These are phyloP conservation scores for Cheiracanthium punctorium DNA, from an alignment of 2,888 invertebrate genomes.

Conservation along the genomic window DNA sequence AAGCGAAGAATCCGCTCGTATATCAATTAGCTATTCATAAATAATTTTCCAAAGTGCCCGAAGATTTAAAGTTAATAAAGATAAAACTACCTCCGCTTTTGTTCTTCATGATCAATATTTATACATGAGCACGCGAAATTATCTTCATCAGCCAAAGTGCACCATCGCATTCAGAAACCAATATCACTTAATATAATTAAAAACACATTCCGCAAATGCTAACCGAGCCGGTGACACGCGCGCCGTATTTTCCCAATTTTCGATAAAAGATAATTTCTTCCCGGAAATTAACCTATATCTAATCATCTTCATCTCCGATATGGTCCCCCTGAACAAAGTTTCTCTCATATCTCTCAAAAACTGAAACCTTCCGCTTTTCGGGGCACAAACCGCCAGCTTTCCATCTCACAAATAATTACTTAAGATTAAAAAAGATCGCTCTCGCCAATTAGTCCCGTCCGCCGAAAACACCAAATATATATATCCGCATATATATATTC, in stretches of 20 bases:
- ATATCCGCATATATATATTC: constrained; percentile 49
- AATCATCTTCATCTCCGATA: constrained; percentile 15
- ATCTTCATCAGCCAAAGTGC: background rate
- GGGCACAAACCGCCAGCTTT: constrained; percentile 22
- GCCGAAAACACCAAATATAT: constrained; percentile 34
- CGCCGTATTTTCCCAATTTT: background rate
- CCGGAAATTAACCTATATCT: constrained; percentile 17
- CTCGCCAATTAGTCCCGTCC: constrained; percentile 56
- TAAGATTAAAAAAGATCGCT: constrained; percentile 69
- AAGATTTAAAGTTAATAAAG: background rate
- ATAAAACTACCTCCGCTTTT: background rate
- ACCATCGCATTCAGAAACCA: background rate
- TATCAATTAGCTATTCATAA: no score
- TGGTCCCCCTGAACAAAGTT: background rate
- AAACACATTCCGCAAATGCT: constrained; percentile 4
- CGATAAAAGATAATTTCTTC: background rate
- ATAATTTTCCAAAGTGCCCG: no score
- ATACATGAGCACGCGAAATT: background rate
- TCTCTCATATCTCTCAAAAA: constrained; percentile 53
- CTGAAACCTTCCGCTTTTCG: constrained; percentile 57
- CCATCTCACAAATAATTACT: constrained; percentile 67
- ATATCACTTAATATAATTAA: constrained; percentile 11
- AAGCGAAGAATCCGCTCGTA: no score
- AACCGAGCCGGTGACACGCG: background rate
- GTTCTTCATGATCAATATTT: background rate